Evolutionary conservation across 2,888 invertebrate genomes (phyloP).

Genomic region (Volucella inanis): DNA sequence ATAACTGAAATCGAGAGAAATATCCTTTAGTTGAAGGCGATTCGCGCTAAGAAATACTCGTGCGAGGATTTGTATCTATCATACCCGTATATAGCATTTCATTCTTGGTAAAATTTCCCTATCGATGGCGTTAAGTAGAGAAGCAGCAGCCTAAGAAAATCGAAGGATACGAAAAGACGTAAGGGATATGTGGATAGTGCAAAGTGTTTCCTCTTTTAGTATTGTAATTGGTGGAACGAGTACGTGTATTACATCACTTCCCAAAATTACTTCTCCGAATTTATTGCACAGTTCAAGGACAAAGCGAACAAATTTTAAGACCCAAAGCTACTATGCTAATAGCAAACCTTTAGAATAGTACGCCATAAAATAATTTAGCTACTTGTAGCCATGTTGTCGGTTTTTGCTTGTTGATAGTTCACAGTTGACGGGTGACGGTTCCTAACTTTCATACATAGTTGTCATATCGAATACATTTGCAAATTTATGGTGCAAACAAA

Average conservation of each 20-base stretch:
- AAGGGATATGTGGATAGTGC: neutral
- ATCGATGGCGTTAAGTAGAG: no score
- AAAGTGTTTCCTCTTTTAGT: slow-evolving; percentile 1
- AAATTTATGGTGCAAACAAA: no score
- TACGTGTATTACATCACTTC: slow-evolving; percentile 43
- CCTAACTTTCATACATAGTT: no score
- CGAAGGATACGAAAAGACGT: neutral
- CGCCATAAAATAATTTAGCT: no score
- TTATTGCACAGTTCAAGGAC: slow-evolving; percentile 15
- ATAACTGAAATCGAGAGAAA: slow-evolving; percentile 47
- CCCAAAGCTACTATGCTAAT: neutral
- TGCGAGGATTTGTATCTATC: neutral
- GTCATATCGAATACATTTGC: no score
- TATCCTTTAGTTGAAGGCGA: slow-evolving; percentile 54
- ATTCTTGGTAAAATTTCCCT: neutral
- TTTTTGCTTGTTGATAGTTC: no score
- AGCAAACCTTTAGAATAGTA: neutral
- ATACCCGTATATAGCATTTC: neutral
- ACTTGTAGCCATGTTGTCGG: no score
- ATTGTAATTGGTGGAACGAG: no score
- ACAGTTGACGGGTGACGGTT: no score
- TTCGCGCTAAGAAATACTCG: slow-evolving; percentile 41
- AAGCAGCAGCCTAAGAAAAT: neutral
- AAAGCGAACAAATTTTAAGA: neutral
- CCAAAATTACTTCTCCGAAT: slow-evolving; percentile 4